phyloP scores from a whole-genome alignment of 2,113 vertebrate genomes.

The Tetraodon nigroviridis region DNA sequence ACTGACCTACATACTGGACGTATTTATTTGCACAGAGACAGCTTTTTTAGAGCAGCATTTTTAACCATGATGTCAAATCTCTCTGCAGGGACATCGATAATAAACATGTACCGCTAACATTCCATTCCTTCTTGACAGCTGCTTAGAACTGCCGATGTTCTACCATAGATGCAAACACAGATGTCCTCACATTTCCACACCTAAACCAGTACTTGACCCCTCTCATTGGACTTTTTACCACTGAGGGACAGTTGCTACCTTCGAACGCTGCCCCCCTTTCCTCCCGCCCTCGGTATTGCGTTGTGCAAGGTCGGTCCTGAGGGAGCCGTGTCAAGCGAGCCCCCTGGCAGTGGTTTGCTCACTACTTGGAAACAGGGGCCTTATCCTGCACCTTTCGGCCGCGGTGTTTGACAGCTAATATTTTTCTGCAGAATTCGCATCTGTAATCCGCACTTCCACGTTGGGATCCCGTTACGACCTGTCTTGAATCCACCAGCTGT shows the following conservation, averaged over 20 bases:
- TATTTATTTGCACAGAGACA: conserved; percentile 57
- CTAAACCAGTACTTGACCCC: conserved; percentile 50
- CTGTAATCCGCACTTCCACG: conserved; percentile 76
- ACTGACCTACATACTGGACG: conserved; percentile 37
- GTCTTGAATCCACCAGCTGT: conserved; percentile 87
- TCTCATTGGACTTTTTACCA: conserved; percentile 42
- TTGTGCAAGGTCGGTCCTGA: conserved; percentile 38
- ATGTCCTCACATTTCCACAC: conserved; percentile 54
- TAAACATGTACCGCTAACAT: conserved; percentile 58
- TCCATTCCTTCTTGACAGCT: conserved; percentile 54
- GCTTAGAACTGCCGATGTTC: conserved; percentile 57
- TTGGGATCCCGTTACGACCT: conserved; percentile 76
- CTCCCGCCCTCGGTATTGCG: conserved; percentile 27
- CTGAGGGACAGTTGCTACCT: conserved; percentile 37
- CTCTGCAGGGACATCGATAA: conserved; percentile 50
- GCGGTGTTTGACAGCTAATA: conserved; percentile 75
- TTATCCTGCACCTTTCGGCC: conserved; percentile 64
- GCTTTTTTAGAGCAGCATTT: conserved; percentile 53
- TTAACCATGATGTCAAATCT: conserved; percentile 57
- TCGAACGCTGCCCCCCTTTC: conserved; percentile 35
- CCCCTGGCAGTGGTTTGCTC: conserved; percentile 46
- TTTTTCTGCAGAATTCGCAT: conserved; percentile 73
- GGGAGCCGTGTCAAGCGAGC: conserved; percentile 56
- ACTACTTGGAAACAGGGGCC: conserved; percentile 71
- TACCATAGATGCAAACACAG: conserved; percentile 54